Base-by-base conservation (phyloP, 1,140 invertebrate genomes). In the Drosophila ananassae region DNA sequence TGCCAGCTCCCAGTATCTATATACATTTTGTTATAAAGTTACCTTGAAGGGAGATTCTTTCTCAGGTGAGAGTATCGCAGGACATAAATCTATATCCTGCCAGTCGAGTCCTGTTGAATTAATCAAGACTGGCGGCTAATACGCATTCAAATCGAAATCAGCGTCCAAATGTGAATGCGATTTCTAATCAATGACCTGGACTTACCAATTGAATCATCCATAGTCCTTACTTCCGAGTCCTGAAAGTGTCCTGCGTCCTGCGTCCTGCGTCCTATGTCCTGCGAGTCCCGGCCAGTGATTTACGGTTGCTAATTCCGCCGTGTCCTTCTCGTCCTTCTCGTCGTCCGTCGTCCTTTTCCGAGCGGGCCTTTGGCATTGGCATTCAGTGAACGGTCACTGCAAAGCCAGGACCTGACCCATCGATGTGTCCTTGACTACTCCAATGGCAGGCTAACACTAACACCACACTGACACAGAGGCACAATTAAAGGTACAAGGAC, bases 1-100 rank as follows among this genome's bases (percentile, higher is more conserved):
- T 17, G 17, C 17, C 55, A 24, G 44, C 54, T 52, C 21, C 55
- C 55, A n/a, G 54, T 39, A n/a, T 59, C 12, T 22, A 32, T 32
- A 32, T 22, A 47, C 17, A 46, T 46, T 46, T 46, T 46, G 55
- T 74, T 74, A 63, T 79, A 79, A 79, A 79, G 69, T 79, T 79
- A 62, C 60, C 55, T 50, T 55, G 37, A 47, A 6, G 47, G 22
- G 25, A 25, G 30, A 52, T 44, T 62, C 37, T 52, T 44, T 37
- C 4, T 0, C 34, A 37, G 34, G 10, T n/a, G 12, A 37, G 12
- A 10, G 34, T 37, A 37, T n/a, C 34, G 17, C 17, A 17, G 17
- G 17, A 17, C 17, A 17, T 17, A 32, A 9, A 32, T 9, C 9
- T 37, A 37, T 37, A 37, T 37, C 34, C 34, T 17, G 17, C 17